These are phyloP conservation scores for Hirtodrosophila histrioides DNA, from an alignment of 2,888 invertebrate species.

Conservation along the genomic window DNA sequence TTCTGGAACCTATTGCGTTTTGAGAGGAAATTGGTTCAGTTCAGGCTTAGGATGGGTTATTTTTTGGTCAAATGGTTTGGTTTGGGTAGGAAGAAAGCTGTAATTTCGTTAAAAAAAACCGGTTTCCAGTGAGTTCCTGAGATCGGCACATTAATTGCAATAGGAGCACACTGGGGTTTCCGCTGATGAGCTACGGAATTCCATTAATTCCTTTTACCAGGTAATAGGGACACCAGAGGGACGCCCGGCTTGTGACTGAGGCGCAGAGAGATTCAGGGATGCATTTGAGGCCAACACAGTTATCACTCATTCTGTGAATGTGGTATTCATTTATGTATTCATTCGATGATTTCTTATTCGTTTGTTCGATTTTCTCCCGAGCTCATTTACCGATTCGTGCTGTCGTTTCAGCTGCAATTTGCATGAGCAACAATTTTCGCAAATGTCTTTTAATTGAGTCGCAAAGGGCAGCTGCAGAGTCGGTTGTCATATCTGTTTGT, in stretches of 20 bases:
- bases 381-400: conserved; percentile 49
- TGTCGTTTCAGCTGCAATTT: conserved; percentile 52
- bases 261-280: neutral
- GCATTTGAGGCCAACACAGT: conserved; percentile 28
- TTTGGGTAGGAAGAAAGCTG: too few species aligned
- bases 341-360: conserved; percentile 20
- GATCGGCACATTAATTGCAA: too few species aligned
- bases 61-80: too few species aligned
- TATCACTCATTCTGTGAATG: conserved; percentile 49
- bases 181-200: conserved; percentile 23
- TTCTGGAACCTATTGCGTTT: too few species aligned
- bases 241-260: too few species aligned
- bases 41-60: too few species aligned
- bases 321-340: conserved; percentile 44
- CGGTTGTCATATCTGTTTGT: neutral
- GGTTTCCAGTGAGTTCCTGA: too few species aligned
- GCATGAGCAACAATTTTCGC: conserved; percentile 55
- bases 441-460: conserved; percentile 69
- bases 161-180: too few species aligned
- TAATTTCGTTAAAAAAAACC: too few species aligned
- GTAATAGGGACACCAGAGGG: neutral
- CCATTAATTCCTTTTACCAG: conserved; percentile 32
- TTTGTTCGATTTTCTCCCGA: conserved; percentile 4
- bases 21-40: too few species aligned
- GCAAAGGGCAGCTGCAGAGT: conserved; percentile 18